Evolutionary conservation across 1,140 invertebrate genomes (phyloP), one percentile per base, ranked within the genome.

Genomic region (Zaprionus lachaisei): DNA sequence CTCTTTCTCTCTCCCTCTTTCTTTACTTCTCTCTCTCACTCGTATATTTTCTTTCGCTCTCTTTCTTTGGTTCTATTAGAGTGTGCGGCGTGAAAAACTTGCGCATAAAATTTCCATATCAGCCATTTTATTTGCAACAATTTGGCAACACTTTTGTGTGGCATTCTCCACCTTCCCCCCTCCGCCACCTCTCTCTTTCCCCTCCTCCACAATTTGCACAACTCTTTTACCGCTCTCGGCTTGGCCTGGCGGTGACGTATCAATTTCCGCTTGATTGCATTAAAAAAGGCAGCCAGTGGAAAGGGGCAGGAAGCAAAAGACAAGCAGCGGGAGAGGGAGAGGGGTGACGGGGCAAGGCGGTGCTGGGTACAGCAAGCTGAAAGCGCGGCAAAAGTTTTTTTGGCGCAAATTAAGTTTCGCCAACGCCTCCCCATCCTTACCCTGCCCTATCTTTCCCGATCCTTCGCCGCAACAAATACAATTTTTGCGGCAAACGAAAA

Each of bases 401-500:
- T 79, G 81, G 79, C 81, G 84, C 85, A 89, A 87, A 89, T 89
- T 89, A 89, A 89, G 84, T 89, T 89, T 84, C 78, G 74, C 78
- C 56, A 57, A 20, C 17, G 12, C 47, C 20, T 7, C 31, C 11
- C 22, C 28, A 6, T 12, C 12, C 11, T n/a, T 5, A 2, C 37
- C 38, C 28, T 31, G 11, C 15, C 34, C 61, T 31, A 0, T 0
- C 11, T 12, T 14, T 0, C 37, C 7, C 47, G 51, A 64, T 71
- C 41, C 68, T 47, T 41, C 24, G 63, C 64, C 61, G 47, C 84
- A 84, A 80, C 81, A 90, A 90, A 89, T 90, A 79, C 84, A 78
- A 89, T 89, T 90, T 87, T 89, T 90, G 85, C 75, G 85, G 84
- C 85, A 90, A 89, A 90, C 85, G 84, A 84, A 89, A 89, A 90